Evolutionary conservation across 2,113 vertebrate species (phyloP).

Genomic region (Hystrix cristata): DNA sequence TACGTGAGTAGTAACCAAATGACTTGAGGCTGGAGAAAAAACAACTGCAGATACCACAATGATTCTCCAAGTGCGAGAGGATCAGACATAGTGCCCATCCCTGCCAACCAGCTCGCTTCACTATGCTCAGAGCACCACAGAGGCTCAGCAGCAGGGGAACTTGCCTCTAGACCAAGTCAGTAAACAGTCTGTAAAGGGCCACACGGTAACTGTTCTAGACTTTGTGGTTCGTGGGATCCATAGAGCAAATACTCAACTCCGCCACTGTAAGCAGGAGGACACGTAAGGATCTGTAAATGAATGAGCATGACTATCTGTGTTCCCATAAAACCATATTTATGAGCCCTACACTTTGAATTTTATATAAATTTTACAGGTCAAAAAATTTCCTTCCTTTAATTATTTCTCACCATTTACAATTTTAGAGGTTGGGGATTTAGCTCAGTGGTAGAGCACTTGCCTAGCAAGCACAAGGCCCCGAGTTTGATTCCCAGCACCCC

Average conservation of each 20-base stretch:
- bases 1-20: fast-evolving
- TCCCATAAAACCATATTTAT: neutral
- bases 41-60: neutral
- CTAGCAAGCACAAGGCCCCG: no score
- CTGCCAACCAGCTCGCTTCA: neutral
- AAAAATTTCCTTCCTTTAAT: constrained; percentile 10
- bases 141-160: neutral
- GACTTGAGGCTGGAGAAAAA: neutral
- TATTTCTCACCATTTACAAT: constrained; percentile 38
- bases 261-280: neutral
- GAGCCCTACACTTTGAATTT: neutral
- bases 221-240: neutral
- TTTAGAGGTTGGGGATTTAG: neutral
- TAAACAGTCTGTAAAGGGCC: neutral
- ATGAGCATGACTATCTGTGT: neutral
- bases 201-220: neutral
- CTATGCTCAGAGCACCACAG: neutral
- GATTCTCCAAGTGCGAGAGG: neutral
- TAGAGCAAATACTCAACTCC: neutral
- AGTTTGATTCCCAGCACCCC: no score
- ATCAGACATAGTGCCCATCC: neutral
- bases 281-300: neutral
- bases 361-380: constrained; percentile 47
- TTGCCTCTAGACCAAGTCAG: neutral
- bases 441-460: no score